Conservation (phyloP, 2,888 invertebrate genomes). For the Alviniconcha strummeri region DNA sequence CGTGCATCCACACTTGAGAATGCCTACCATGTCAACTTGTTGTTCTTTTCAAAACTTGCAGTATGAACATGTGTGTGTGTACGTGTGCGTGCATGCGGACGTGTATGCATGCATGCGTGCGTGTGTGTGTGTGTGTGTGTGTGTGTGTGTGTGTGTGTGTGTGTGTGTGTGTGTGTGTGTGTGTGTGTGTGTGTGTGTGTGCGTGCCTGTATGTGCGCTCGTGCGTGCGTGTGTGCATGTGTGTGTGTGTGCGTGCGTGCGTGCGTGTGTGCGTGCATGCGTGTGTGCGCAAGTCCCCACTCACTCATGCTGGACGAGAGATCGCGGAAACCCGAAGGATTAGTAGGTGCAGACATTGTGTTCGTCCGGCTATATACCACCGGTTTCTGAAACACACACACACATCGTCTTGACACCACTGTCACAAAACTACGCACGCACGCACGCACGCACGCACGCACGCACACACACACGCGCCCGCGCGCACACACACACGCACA, state of each 20-base stretch:
- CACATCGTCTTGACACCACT: too few relatives aligned
- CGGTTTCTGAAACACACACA: too few relatives aligned
- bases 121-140: background rate
- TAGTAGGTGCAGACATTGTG: too few relatives aligned
- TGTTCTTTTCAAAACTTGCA: background rate
- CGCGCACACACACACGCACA: background rate
- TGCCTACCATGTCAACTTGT: too few relatives aligned
- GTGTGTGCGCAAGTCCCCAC: background rate
- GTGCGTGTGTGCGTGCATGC: background rate
- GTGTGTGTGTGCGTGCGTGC: background rate
- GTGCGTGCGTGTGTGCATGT: background rate
- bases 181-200: background rate
- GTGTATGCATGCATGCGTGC: background rate
- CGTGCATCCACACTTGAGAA: too few relatives aligned
- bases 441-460: background rate
- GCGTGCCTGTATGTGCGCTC: too few relatives aligned
- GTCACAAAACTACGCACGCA: too few relatives aligned
- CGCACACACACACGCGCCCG: background rate
- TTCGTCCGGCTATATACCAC: too few relatives aligned
- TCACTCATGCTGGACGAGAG: too few relatives aligned
- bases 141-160: background rate
- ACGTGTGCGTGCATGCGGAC: background rate
- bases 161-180: background rate
- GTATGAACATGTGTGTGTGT: background rate
- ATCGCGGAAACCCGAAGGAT: too few relatives aligned